Percentiles rank a stretch among this genome's conserved stretches.
Conservation (phyloP, 2,888 invertebrate genomes). For the Campopleginae sp. region DNA sequence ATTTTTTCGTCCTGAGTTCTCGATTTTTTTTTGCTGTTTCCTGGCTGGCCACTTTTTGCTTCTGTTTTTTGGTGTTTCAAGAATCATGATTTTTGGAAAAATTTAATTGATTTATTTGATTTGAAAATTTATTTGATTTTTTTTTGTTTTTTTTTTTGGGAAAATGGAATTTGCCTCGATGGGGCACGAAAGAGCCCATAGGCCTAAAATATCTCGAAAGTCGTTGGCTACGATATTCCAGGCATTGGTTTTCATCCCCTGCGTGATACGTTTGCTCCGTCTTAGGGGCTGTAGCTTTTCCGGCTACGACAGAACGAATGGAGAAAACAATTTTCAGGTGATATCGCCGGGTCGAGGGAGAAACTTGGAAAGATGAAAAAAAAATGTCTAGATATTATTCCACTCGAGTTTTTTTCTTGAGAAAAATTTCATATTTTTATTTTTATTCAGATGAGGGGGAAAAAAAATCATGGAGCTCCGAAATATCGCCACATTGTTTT, state of each 20-base stretch:
- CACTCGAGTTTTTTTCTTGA: slow-evolving; percentile 29
- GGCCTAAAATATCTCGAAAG: neutral
- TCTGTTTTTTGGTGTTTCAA: neutral
- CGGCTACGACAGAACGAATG: slow-evolving; percentile 12
- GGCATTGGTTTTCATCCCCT: slow-evolving; percentile 55
- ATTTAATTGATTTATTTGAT: too few relatives aligned
- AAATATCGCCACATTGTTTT: too few relatives aligned
- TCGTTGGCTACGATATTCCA: slow-evolving; percentile 41
- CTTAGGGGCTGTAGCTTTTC: neutral
- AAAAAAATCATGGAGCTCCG: neutral
- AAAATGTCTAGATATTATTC: neutral
- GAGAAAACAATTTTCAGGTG: slow-evolving; percentile 61
- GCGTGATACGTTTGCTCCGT: slow-evolving; percentile 36
- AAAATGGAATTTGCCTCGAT: neutral
- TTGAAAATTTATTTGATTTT: neutral
- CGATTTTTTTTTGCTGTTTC: neutral
- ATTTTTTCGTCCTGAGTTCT: neutral
- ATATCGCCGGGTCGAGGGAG: slow-evolving; percentile 35
- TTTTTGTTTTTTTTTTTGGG: neutral
- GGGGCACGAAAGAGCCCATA: neutral
- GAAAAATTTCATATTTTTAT: slow-evolving; percentile 42
- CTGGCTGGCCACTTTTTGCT: neutral
- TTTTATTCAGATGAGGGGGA: neutral
- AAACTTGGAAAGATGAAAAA: slow-evolving; percentile 27
- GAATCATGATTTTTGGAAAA: too few relatives aligned